A percentile compares a stretch with the other conserved stretches of the same genome.
These are phyloP conservation scores for Heliothis subflexa DNA, from an alignment of 1,140 invertebrate genomes.

Conservation along the genomic window DNA sequence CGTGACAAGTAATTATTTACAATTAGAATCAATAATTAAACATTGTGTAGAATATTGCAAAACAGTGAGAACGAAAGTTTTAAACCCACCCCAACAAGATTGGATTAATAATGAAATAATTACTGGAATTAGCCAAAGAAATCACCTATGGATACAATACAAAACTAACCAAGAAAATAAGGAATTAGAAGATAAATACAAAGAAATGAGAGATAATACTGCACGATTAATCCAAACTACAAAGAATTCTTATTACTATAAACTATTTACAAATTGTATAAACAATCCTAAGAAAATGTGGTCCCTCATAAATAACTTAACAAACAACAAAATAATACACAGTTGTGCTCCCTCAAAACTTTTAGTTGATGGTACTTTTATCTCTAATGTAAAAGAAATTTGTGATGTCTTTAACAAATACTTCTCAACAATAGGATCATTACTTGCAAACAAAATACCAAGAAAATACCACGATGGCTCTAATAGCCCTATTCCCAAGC, in stretches of 20 bases:
- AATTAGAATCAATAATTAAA: background rate
- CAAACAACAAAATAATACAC: background rate
- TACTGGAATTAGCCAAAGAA: slow-evolving; percentile 7
- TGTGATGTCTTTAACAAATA: background rate
- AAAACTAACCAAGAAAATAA: background rate
- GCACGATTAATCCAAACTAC: slow-evolving; percentile 4
- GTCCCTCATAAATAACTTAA: background rate
- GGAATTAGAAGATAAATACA: background rate
- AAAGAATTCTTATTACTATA: slow-evolving; percentile 5
- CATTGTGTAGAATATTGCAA: background rate
- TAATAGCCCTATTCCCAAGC: too few species aligned
- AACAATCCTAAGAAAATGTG: slow-evolving; percentile 7
- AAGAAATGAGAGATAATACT: background rate
- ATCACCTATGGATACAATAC: background rate
- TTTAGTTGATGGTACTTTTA: background rate
- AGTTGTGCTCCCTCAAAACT: background rate
- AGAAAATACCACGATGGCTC: too few species aligned
- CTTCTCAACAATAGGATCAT: too few species aligned
- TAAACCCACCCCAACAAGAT: slow-evolving; percentile 1
- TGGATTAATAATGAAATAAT: slow-evolving; percentile 10
- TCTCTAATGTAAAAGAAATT: background rate
- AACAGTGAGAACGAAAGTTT: background rate
- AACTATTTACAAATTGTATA: background rate
- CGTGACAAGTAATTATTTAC: background rate
- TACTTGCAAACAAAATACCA: too few species aligned